phyloP scores from a whole-genome alignment of 2,113 vertebrate genomes.

The Brachypodius melanocephalos region DNA sequence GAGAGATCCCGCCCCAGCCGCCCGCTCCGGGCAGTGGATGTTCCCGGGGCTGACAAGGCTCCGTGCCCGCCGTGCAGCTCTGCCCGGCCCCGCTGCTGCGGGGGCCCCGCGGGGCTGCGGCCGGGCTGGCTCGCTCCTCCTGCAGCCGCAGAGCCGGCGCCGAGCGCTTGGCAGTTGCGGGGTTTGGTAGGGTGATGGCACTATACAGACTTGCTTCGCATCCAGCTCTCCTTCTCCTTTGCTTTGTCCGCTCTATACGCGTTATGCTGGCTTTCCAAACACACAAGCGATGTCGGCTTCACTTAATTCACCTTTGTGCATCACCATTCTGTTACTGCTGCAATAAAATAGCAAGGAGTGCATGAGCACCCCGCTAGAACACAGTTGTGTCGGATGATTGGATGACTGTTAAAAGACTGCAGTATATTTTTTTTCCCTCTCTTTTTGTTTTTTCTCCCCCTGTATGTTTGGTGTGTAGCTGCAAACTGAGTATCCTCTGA shows the following conservation, averaged over 20 bases:
- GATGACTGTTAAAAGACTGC: background rate
- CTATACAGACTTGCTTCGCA: background rate
- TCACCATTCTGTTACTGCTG: background rate
- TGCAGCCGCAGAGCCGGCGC: background rate
- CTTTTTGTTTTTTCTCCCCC: fast-evolving
- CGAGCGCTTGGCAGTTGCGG: background rate
- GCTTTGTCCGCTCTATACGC: background rate
- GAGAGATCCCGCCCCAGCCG: background rate
- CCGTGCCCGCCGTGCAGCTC: background rate
- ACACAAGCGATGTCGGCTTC: fast-evolving
- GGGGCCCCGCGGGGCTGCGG: background rate
- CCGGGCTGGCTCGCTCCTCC: background rate
- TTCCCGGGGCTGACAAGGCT: background rate
- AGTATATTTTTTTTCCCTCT: fast-evolving
- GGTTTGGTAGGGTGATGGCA: slow-evolving; percentile 35
- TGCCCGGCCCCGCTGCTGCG: background rate
- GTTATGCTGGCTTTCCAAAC: background rate
- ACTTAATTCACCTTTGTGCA: fast-evolving
- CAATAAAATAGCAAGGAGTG: background rate
- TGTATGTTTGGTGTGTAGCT: background rate
- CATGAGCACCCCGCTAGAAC: background rate
- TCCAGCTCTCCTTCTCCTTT: background rate
- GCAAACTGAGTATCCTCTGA: background rate
- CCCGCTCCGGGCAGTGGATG: no score
- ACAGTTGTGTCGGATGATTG: fast-evolving